Base-by-base conservation (phyloP, 2,797 vertebrate species). In the Sebastes taczanowskii region DNA sequence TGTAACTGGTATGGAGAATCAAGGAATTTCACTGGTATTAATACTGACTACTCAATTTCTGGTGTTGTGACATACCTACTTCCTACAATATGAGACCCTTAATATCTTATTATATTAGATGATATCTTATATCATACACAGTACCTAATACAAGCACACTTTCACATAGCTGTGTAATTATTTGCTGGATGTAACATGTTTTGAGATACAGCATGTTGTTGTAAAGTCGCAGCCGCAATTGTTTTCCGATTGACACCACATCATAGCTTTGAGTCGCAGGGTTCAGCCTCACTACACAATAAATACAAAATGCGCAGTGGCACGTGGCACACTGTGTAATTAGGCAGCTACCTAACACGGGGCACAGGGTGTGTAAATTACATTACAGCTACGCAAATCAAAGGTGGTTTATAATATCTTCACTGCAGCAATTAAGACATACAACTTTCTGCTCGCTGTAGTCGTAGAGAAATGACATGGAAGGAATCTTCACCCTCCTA, bases 331-430 rank as follows among this genome's bases (percentile, higher is more conserved):
- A 22, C 30, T 73, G 76, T 79, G 71, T 87, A 84, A 87, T 87
- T 86, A 86, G 71, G 73, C 72, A 81, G 71, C 71, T 38, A 73
- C 71, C 71, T 74, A 71, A 87, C 61, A 58, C 75, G 60, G 71
- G 65, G 69, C 81, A 60, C 79, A 53, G n/a, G 75, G 75, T 83
- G 86, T 76, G 67, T 74, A 79, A 86, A 89, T 90, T 81, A 81
- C 78, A 91, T 91, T 86, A 86, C 62, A 69, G 85, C 75, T 71
- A 30, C 23, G 25, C 79, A 80, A 86, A 87, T 86, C 80, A 86
- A 70, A 78, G 70, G 56, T 63, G 67, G 72, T 85, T 88, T 80
- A 84, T 84, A 83, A 88, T 82, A 84, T 87, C 79, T 76, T 66
- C 56, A 32, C 59, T 27, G 82, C 53, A 58, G 74, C 74, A 89